phyloP scores from a whole-genome alignment of 2,888 invertebrate species.

The Standfussiana lucernea region DNA sequence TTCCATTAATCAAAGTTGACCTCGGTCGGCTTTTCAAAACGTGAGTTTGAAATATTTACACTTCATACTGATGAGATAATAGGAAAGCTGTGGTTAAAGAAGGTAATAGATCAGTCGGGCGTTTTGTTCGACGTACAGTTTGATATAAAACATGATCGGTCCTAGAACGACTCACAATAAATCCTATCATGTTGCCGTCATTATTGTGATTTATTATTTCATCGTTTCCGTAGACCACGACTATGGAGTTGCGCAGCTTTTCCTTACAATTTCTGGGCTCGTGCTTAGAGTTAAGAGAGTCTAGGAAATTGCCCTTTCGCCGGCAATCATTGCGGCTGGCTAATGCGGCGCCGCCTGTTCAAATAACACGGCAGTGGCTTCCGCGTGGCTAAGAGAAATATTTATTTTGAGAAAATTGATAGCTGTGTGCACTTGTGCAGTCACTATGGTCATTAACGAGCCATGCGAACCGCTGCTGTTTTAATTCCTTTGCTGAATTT shows the following conservation, averaged over 20 bases:
- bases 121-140: slow-evolving; percentile 54
- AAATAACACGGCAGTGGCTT: slow-evolving; percentile 85
- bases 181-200: slow-evolving; percentile 71
- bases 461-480: slow-evolving; percentile 66
- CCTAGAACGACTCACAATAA: slow-evolving; percentile 68
- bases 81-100: slow-evolving; percentile 55
- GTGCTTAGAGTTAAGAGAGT: slow-evolving; percentile 84
- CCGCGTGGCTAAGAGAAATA: slow-evolving; percentile 85
- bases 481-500: slow-evolving; percentile 66
- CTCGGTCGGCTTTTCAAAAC: slow-evolving; percentile 61
- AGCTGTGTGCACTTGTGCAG: slow-evolving; percentile 74
- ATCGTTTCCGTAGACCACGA: slow-evolving; percentile 82
- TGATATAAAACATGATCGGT: slow-evolving; percentile 64
- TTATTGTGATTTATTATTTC: slow-evolving; percentile 86
- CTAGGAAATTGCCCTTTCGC: slow-evolving; percentile 87
- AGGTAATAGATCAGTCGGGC: slow-evolving; percentile 55
- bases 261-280: slow-evolving; percentile 82
- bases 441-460: slow-evolving; percentile 79
- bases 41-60: slow-evolving; percentile 61
- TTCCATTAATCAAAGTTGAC: slow-evolving; percentile 77
- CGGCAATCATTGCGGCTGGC: slow-evolving; percentile 84
- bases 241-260: slow-evolving; percentile 76
- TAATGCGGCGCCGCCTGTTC: slow-evolving; percentile 82
- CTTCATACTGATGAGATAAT: slow-evolving; percentile 62
- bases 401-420: slow-evolving; percentile 88